Conservation (phyloP, 2,113 vertebrate species). For the Colaptes auratus region DNA sequence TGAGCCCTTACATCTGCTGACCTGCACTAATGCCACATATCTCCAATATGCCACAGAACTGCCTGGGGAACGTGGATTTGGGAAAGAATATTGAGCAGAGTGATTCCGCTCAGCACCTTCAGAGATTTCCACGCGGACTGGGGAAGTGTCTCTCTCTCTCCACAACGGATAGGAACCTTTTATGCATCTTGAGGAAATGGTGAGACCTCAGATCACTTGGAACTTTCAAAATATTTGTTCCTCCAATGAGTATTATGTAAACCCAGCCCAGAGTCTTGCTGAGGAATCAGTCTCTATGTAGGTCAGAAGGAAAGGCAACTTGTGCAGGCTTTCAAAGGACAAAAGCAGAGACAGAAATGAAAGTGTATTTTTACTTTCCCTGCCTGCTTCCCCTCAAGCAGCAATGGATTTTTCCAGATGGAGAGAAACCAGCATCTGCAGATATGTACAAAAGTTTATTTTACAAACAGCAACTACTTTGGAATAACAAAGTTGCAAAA, state of each 20-base stretch:
- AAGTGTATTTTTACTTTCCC: conserved; percentile 44
- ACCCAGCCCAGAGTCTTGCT: neutral
- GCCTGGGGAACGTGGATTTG: accelerated
- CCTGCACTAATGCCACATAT: accelerated
- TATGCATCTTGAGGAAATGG: neutral
- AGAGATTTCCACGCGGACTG: neutral
- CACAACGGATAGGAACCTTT: neutral
- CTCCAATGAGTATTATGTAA: neutral
- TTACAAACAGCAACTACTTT: conserved; percentile 64
- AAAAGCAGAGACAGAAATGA: neutral
- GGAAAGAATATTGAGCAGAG: neutral
- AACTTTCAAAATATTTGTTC: conserved; percentile 48
- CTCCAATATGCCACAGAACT: accelerated
- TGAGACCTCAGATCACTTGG: neutral
- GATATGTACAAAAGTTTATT: conserved; percentile 74
- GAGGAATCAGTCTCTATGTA: neutral
- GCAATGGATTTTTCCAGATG: neutral
- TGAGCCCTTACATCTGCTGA: neutral
- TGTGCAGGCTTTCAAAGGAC: neutral
- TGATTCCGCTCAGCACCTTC: neutral
- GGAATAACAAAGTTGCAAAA: conserved; percentile 68
- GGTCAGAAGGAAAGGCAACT: conserved; percentile 13
- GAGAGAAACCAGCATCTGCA: conserved; percentile 53
- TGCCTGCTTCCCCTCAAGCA: conserved; percentile 2
- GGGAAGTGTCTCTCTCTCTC: neutral